Evolutionary conservation across 2,113 vertebrate genomes (phyloP).

Genomic region (Aramus guarauna): DNA sequence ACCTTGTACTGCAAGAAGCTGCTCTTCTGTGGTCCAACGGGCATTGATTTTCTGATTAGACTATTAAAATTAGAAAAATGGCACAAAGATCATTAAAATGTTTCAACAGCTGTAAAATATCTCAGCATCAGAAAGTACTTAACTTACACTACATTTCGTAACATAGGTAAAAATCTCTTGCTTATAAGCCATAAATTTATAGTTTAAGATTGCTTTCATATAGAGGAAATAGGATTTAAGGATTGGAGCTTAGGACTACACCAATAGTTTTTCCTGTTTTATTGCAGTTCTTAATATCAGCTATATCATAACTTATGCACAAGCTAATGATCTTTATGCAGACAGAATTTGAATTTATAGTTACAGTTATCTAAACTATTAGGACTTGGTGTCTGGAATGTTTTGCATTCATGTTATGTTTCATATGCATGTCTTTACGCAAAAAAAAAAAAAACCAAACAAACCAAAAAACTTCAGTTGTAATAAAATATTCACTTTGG

Average conservation of each 20-base stretch:
- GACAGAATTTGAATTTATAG: neutral
- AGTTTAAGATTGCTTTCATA: neutral
- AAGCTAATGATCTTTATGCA: slow-evolving; percentile 20
- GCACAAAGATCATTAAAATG: slow-evolving; percentile 68
- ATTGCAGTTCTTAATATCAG: neutral
- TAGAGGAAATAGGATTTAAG: neutral
- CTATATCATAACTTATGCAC: neutral
- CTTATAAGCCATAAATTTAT: neutral
- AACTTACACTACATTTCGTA: neutral
- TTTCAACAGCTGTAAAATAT: neutral
- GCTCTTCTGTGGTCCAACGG: slow-evolving; percentile 98
- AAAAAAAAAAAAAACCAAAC: neutral
- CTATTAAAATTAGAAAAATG: slow-evolving; percentile 82
- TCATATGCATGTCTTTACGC: neutral
- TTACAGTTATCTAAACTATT: neutral
- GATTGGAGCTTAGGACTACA: neutral
- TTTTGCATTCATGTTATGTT: neutral
- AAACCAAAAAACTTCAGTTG: neutral
- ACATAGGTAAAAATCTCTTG: neutral
- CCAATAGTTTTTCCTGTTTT: neutral
- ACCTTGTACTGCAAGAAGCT: slow-evolving; percentile 99
- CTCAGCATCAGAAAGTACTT: neutral
- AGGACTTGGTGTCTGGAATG: neutral
- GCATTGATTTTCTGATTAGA: slow-evolving; percentile 97
- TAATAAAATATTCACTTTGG: neutral